phyloP scores from a whole-genome alignment of 2,113 vertebrate genomes.

The Channa argus region DNA sequence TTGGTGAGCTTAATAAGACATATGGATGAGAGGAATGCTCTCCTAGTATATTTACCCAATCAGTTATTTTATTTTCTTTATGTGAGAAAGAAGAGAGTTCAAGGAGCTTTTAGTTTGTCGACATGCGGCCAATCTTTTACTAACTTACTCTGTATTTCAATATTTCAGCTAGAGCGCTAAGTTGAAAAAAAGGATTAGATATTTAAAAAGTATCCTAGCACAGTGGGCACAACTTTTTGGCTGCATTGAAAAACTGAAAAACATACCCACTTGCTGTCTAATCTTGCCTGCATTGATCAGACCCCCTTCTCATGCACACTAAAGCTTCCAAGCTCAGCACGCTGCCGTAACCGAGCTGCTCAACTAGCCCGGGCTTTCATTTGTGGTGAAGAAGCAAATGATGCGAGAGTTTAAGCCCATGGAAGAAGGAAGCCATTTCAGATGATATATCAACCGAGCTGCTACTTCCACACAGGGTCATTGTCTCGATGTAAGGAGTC shows the following conservation, averaged over 20 bases:
- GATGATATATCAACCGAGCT: conserved; percentile 58
- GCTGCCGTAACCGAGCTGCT: conserved; percentile 37
- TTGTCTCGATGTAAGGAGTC: conserved; percentile 51
- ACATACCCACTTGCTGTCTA: conserved; percentile 55
- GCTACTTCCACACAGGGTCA: conserved; percentile 32
- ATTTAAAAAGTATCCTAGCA: conserved; percentile 13
- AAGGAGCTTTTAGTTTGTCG: conserved; percentile 50
- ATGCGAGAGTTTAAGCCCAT: conserved; percentile 42
- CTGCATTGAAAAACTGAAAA: conserved; percentile 26
- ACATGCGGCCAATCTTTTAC: conserved; percentile 23
- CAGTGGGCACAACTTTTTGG: conserved; percentile 34
- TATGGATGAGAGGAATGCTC: conserved; percentile 32
- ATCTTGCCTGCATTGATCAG: conserved; percentile 73
- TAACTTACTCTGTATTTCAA: conserved; percentile 29
- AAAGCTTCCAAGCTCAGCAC: conserved; percentile 64
- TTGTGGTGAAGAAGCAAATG: conserved; percentile 59
- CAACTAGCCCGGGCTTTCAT: conserved; percentile 56
- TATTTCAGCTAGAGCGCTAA: conserved; percentile 17
- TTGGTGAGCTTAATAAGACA: conserved; percentile 23
- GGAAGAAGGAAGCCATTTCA: conserved; percentile 59
- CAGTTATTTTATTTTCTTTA: conserved; percentile 51
- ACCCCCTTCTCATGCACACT: conserved; percentile 43
- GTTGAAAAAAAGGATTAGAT: conserved; percentile 28
- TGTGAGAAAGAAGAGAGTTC: conserved; percentile 25
- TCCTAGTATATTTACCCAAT: conserved; percentile 46